Conservation (phyloP, 2,113 vertebrate species). For the Triplophysa rosa region DNA sequence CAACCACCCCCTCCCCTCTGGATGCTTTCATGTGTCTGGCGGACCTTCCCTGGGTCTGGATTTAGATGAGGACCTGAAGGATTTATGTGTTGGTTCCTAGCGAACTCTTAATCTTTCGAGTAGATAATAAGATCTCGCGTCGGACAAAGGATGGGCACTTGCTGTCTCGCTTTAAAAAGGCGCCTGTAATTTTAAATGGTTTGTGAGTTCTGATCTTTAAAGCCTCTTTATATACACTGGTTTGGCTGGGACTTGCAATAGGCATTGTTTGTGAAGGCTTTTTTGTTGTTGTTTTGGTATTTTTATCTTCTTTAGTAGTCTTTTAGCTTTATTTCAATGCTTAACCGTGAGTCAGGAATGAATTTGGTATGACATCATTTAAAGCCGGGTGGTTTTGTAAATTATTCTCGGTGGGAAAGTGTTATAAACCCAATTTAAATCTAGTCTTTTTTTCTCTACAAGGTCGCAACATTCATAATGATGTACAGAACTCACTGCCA, state of each 20-base stretch:
- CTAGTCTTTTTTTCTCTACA: conserved; percentile 39
- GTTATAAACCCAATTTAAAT: conserved; percentile 25
- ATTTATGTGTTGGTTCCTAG: conserved; percentile 78
- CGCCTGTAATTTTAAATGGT: conserved; percentile 76
- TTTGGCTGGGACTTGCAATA: conserved; percentile 63
- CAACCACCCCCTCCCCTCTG: conserved; percentile 65
- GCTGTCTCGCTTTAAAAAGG: conserved; percentile 72
- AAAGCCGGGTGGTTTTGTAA: background rate
- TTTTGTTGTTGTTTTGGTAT: conserved; percentile 64
- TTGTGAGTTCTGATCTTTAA: conserved; percentile 77
- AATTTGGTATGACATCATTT: conserved; percentile 18
- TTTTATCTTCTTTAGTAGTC: conserved; percentile 67
- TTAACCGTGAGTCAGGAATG: conserved; percentile 12
- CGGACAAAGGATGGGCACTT: conserved; percentile 75
- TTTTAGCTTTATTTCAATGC: background rate
- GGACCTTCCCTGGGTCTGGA: conserved; percentile 67
- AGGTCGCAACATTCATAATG: conserved; percentile 99
- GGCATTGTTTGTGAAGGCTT: conserved; percentile 60
- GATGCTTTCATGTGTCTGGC: conserved; percentile 70
- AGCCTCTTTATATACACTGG: conserved; percentile 66
- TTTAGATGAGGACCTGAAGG: conserved; percentile 74
- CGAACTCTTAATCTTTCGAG: conserved; percentile 78
- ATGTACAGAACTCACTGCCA: conserved; percentile 99
- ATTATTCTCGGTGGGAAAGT: background rate
- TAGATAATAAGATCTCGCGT: conserved; percentile 77